Conservation (phyloP, 2,888 invertebrate genomes). For the Magallana nippona region DNA sequence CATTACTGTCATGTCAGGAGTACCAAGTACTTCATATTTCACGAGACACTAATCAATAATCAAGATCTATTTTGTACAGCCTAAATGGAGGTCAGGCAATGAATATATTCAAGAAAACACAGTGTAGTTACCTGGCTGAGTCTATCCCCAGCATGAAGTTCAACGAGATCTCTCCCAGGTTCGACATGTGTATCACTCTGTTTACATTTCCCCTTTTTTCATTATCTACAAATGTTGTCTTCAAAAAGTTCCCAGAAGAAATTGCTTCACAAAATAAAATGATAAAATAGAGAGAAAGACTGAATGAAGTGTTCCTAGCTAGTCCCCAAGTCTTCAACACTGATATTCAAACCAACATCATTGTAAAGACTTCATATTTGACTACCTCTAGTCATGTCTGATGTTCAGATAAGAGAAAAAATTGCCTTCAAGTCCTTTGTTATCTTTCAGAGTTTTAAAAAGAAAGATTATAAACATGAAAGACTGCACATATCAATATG, state of each 20-base stretch:
- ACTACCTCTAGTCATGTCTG: neutral
- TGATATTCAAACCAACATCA: neutral
- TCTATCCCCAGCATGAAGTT: constrained; percentile 13
- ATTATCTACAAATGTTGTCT: neutral
- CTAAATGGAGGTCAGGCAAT: no score
- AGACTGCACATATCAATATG: constrained; percentile 16
- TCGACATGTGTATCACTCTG: constrained; percentile 17
- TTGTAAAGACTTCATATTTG: constrained; percentile 11
- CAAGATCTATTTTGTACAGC: no score
- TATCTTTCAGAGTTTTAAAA: neutral
- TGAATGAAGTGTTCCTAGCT: neutral
- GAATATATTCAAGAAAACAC: neutral
- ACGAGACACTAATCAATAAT: no score
- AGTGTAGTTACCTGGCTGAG: neutral
- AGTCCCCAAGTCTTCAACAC: neutral
- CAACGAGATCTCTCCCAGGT: constrained; percentile 23
- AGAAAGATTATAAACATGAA: neutral
- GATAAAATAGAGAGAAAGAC: neutral
- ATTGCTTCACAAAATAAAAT: neutral
- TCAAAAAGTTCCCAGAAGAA: neutral
- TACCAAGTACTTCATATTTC: no score
- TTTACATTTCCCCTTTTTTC: constrained; percentile 28
- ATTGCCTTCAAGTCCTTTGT: neutral
- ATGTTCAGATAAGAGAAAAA: neutral
- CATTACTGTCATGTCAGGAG: no score